A percentile compares a stretch with the other conserved stretches of the same genome.
Conservation (phyloP, 2,113 vertebrate species). For the Neopipo cinnamomea region DNA sequence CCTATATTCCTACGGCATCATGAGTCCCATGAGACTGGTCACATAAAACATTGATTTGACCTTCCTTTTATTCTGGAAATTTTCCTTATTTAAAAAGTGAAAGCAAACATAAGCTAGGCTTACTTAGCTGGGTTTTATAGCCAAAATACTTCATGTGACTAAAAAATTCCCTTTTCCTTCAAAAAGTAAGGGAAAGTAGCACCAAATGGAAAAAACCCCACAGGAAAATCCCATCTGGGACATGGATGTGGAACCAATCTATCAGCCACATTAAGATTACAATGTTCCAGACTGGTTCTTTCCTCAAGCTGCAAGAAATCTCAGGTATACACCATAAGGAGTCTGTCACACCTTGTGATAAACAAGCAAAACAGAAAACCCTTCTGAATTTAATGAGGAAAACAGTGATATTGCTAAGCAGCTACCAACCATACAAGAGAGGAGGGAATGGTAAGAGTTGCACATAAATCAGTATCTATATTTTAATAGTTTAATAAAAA, state of each 20-base stretch:
- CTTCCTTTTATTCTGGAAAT: not conserved
- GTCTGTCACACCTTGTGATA: not conserved
- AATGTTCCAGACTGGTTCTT: not conserved
- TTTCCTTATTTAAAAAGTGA: not conserved
- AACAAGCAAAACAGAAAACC: not conserved
- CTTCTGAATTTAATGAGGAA: not conserved
- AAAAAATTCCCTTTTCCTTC: not conserved
- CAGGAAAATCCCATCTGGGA: not conserved
- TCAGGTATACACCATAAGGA: accelerated
- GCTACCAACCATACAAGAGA: not conserved
- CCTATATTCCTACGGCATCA: not conserved
- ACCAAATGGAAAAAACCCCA: not conserved
- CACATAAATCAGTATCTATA: not conserved
- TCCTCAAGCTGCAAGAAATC: constrained; percentile 56
- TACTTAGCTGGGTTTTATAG: not conserved
- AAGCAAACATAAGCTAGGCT: not conserved
- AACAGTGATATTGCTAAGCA: not conserved
- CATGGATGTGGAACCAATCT: not conserved
- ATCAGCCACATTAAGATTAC: not conserved
- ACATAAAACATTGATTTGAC: not conserved
- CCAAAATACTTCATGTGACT: not conserved
- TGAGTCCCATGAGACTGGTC: not conserved
- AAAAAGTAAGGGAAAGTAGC: not conserved
- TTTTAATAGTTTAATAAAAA: not conserved
- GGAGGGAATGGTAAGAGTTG: not conserved